These are phyloP conservation scores for Paedocypris sp. DNA, from an alignment of 2,113 vertebrate species.

Conservation along the genomic window DNA sequence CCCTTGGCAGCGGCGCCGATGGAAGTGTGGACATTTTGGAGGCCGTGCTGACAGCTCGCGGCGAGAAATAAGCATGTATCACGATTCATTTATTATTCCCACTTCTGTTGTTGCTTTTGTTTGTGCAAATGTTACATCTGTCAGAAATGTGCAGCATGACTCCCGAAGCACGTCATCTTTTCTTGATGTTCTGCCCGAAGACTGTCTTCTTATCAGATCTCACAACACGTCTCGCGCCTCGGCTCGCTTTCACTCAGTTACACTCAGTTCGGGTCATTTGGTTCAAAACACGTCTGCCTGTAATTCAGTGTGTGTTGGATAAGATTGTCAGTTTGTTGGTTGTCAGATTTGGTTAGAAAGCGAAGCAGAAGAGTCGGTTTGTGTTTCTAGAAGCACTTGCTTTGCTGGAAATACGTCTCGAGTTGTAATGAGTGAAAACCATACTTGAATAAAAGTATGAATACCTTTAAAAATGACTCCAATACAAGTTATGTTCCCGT, in stretches of 20 bases:
- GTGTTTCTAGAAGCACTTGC: too few relatives aligned
- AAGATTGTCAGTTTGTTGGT: too few relatives aligned
- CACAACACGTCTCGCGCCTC: background rate
- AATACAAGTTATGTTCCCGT: too few relatives aligned
- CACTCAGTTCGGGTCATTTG: too few relatives aligned
- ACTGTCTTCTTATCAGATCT: background rate
- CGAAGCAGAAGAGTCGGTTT: too few relatives aligned
- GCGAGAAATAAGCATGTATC: background rate
- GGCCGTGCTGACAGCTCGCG: background rate
- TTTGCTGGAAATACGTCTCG: too few relatives aligned
- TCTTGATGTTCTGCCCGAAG: slow-evolving; percentile 4
- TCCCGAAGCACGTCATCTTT: background rate
- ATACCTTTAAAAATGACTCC: too few relatives aligned
- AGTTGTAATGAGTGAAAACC: too few relatives aligned
- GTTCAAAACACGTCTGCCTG: too few relatives aligned
- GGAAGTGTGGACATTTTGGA: background rate
- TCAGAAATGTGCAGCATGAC: slow-evolving; percentile 5
- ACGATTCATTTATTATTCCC: background rate
- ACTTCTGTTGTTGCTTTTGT: background rate
- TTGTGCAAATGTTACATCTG: background rate
- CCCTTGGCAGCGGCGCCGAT: slow-evolving; percentile 2
- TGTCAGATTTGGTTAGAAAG: too few relatives aligned
- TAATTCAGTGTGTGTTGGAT: too few relatives aligned
- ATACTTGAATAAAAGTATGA: too few relatives aligned
- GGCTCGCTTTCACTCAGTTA: background rate